These are phyloP conservation scores for Xenopus borealis DNA, from an alignment of 2,113 vertebrate species.

Conservation along the genomic window DNA sequence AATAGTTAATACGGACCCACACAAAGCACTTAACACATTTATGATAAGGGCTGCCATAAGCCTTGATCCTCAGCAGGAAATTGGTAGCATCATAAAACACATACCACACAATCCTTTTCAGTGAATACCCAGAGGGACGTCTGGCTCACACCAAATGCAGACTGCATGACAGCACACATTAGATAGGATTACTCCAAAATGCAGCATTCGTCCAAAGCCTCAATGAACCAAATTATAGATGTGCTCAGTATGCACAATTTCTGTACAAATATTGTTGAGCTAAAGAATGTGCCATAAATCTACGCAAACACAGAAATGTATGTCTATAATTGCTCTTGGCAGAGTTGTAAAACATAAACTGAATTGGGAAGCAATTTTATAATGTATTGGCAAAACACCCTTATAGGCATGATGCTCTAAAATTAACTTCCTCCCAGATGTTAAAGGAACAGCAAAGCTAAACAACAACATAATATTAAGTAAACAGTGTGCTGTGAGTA, in stretches of 20 bases:
- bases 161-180: not conserved
- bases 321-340: slow-evolving; percentile 38
- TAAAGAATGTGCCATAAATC: slow-evolving; percentile 12
- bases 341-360: not conserved
- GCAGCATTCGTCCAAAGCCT: not conserved
- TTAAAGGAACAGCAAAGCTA: no score
- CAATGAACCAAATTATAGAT: not conserved
- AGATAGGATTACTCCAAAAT: not conserved
- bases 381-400: slow-evolving; percentile 7
- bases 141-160: not conserved
- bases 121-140: not conserved
- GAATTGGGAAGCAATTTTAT: slow-evolving; percentile 15
- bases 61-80: not conserved
- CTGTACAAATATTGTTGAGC: not conserved
- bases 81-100: slow-evolving; percentile 15
- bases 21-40: slow-evolving; percentile 1
- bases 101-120: not conserved
- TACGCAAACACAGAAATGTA: slow-evolving; percentile 21
- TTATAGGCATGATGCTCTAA: not conserved
- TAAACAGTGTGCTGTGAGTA: no score
- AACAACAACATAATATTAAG: no score
- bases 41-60: not conserved
- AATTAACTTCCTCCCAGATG: not conserved
- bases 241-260: not conserved
- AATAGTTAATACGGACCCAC: not conserved